Percentiles rank a stretch among this genome's conserved stretches.
Conservation (phyloP, 2,113 vertebrate genomes). For the Apteryx mantelli region DNA sequence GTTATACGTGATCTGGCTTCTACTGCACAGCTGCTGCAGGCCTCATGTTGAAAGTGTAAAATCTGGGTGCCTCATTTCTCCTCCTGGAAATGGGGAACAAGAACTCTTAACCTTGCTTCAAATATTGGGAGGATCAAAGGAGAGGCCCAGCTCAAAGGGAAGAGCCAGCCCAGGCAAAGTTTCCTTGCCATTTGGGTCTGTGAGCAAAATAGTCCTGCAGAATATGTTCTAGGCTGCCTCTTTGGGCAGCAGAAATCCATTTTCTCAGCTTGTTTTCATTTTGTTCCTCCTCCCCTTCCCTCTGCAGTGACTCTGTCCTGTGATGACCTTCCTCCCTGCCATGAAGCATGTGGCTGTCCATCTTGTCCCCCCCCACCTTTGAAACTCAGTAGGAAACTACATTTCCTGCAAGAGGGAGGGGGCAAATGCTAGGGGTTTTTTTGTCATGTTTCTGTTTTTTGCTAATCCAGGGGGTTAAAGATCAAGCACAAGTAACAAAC, state of each 20-base stretch:
- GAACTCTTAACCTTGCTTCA: not conserved
- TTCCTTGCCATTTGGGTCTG: not conserved
- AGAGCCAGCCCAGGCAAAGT: not conserved
- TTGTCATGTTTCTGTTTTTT: not conserved
- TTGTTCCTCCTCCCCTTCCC: not conserved
- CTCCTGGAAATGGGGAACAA: not conserved
- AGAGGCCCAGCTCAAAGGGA: not conserved
- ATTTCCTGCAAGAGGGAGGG: not conserved
- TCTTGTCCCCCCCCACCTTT: not conserved
- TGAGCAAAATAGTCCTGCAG: not conserved
- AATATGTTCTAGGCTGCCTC: not conserved
- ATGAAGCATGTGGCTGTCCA: not conserved
- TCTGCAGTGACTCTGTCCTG: not conserved
- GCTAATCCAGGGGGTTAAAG: not conserved
- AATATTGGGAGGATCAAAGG: not conserved
- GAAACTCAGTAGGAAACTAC: not conserved
- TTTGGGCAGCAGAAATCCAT: not conserved
- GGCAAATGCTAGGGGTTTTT: not conserved
- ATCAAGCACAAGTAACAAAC: not conserved
- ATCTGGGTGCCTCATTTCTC: not conserved
- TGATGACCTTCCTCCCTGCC: not conserved
- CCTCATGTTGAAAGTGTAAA: not conserved
- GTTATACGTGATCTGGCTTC: not conserved
- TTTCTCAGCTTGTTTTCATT: not conserved
- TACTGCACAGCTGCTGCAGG: not conserved